Evolutionary conservation across 2,113 vertebrate species (phyloP), one percentile per base, ranked within the genome.

Genomic region (Okapia johnstoni): DNA sequence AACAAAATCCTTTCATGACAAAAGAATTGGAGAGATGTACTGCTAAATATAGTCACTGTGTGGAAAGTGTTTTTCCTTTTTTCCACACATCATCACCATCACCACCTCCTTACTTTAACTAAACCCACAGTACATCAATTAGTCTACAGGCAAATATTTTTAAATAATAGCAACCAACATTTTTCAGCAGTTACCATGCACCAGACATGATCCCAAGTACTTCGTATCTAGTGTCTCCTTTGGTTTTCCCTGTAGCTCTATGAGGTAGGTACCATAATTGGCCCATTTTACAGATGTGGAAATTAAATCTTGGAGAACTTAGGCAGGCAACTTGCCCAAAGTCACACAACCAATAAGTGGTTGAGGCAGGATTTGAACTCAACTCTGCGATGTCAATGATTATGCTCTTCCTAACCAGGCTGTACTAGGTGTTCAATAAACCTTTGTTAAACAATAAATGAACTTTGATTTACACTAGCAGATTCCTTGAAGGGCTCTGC

Each of bases 1-100:
- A 97, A 97, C 93, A 95, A 94, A 96, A 94, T 94, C 94, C 40
- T 98, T 97, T 97, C 81, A 92, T 92, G 85, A 79, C 16, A 26
- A 92, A 33, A 97, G 88, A 96, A 95, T 58, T 84, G 57, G 84
- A 98, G 61, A 89, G 93, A 92, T 46, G 61, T 84, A 57, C 83
- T 95, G 93, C 93, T 92, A 97, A 95, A 93, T 96, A 95, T 89
- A 97, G 88, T 90, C 36, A n/a, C 93, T 23, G 21, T 11, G 6
- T 30, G 19, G 83, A 95, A 97, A 88, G 85, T 50, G 60, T 33
- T 92, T 94, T 84, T 5, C 63, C 33, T 54, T 55, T 79, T 70
- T 61, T 58, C 52, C 36, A 15, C 28, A 40, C 73, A 26, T 58
- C n/a, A 12, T 36, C 36, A 12, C 52, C 76, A 40, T 48, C 60